Conservation (phyloP, 2,888 invertebrate genomes). For the Hanleya hanleyi region DNA sequence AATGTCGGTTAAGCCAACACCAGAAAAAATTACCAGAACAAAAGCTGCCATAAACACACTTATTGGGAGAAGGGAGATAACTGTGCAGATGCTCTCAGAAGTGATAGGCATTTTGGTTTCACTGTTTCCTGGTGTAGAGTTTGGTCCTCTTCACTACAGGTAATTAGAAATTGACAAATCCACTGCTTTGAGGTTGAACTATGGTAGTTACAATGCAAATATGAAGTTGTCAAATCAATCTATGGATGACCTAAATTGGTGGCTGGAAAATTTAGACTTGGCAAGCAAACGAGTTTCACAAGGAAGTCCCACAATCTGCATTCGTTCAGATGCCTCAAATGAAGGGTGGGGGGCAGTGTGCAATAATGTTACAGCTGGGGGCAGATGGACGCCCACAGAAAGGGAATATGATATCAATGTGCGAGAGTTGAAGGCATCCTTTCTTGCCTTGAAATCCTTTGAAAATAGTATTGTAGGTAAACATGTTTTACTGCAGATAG, state of each 20-base stretch:
- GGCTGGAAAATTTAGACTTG: too few species aligned
- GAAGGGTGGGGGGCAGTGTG: too few species aligned
- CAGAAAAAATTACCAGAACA: too few species aligned
- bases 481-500: slow-evolving; percentile 24
- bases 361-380: too few species aligned
- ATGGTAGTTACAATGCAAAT: too few species aligned
- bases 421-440: slow-evolving; percentile 29
- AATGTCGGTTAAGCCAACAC: too few species aligned
- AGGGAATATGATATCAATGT: slow-evolving; percentile 30
- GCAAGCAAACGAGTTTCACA: too few species aligned
- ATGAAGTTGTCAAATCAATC: too few species aligned
- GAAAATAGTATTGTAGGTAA: background rate
- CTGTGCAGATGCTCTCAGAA: slow-evolving; percentile 24
- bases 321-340: too few species aligned
- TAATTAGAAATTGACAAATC: slow-evolving; percentile 18
- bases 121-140: slow-evolving; percentile 6
- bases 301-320: too few species aligned
- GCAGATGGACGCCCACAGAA: slow-evolving; percentile 21
- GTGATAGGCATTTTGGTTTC: slow-evolving; percentile 7
- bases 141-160: background rate
- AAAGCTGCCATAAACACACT: slow-evolving; percentile 8
- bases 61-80: background rate
- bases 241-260: slow-evolving; percentile 25
- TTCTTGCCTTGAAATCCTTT: slow-evolving; percentile 27
- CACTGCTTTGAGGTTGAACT: slow-evolving; percentile 22